Evolutionary conservation across 1,140 invertebrate genomes (phyloP).

Genomic region (Drosophila mauritiana): DNA sequence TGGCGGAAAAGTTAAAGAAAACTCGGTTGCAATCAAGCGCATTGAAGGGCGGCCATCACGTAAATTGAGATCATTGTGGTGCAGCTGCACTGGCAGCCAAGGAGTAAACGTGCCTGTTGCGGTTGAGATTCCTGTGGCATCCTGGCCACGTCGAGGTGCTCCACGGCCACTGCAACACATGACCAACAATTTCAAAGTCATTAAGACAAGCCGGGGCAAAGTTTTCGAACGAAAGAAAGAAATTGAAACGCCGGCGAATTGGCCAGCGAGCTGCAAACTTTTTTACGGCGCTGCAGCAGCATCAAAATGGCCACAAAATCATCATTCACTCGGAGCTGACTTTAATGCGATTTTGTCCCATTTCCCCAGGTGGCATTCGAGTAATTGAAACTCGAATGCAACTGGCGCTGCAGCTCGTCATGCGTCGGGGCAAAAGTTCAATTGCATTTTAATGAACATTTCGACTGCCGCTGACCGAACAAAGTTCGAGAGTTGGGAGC

Average conservation of each 20-base stretch:
- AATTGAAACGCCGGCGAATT: constrained; percentile 20
- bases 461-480: constrained; percentile 30
- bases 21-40: constrained; percentile 56
- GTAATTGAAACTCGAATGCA: constrained; percentile 65
- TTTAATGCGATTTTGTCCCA: constrained; percentile 44
- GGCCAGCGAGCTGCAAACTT: constrained; percentile 23
- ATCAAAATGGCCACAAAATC: constrained; percentile 53
- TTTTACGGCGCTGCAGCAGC: constrained; percentile 22
- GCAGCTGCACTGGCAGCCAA: constrained; percentile 3
- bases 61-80: constrained; percentile 62
- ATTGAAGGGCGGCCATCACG: constrained; percentile 40
- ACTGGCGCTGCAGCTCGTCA: constrained; percentile 24
- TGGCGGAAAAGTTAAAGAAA: constrained; percentile 40
- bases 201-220: constrained; percentile 53
- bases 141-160: constrained; percentile 32
- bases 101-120: constrained; percentile 45
- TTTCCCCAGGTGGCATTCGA: constrained; percentile 31
- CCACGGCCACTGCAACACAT: constrained; percentile 28
- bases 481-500: constrained; percentile 20
- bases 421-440: constrained; percentile 51
- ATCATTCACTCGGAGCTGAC: constrained; percentile 58
- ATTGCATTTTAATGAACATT: constrained; percentile 71
- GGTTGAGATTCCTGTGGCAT: constrained; percentile 10
- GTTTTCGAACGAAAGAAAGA: constrained; percentile 36
- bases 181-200: constrained; percentile 68